Base-by-base conservation (phyloP, 2,113 vertebrate species). In the Aepyceros melampus region DNA sequence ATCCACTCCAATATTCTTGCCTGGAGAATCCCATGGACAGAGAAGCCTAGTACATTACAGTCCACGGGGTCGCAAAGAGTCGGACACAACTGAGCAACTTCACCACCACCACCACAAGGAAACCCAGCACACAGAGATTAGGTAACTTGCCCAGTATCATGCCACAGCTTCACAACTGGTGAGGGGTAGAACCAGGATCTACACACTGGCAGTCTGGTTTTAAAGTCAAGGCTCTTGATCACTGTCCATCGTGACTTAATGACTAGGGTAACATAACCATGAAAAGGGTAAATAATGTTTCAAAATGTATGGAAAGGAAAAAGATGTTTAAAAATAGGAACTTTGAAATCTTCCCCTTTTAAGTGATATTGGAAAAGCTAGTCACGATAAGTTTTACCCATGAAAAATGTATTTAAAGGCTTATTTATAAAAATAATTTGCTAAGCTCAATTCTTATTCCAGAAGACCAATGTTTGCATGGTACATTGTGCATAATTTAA, bases 401-500 rank as follows among this genome's bases (percentile, higher is more conserved):
- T 84, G 89, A 87, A 95, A 97, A 87, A 81, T 53, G 76, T 49
- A 95, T 90, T 45, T 89, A 83, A 96, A 95, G 53, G 10, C 78
- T 96, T 93, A 36, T 93, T 97, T 93, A 86, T 91, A 96, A 94
- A 95, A 97, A 91, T 82, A 88, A 95, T 84, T 87, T 95, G 97
- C 85, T 78, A 76, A 81, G 87, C 55, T 97, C 86, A 93, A 95
- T 95, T 82, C 92, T 60, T 89, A 87, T 64, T 97, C 93, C 88
- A 95, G 81, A 95, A 98, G 98, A 96, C 95, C 53, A 79, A 89
- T 79, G 74, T 93, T 60, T 88, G 45, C 33, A 95, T 36, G 97
- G 92, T 83, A 91, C 89, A 98, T 43, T 93, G 51, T 91, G 84
- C 81, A 96, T 78, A 98, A 98, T 98, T 98, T 45, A 62, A 98